Percentiles rank a stretch among this genome's conserved stretches.
phyloP scores from a whole-genome alignment of 2,888 invertebrate genomes.

The Oxytorus armatus region DNA sequence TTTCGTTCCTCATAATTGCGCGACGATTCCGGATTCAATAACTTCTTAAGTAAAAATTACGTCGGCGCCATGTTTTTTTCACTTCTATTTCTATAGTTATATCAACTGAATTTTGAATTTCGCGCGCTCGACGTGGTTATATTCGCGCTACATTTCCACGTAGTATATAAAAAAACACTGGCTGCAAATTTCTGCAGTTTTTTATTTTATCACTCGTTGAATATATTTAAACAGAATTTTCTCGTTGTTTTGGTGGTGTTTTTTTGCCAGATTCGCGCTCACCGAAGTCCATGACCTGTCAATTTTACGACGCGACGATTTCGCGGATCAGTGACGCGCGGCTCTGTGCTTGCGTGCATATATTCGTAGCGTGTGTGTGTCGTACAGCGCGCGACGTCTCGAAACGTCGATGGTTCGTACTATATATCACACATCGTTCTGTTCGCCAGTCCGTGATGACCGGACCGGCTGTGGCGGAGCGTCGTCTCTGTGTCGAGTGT shows the following conservation, averaged over 20 bases:
- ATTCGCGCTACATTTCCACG: neutral
- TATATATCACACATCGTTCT: constrained; percentile 18
- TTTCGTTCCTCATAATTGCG: neutral
- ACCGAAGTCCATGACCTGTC: constrained; percentile 35
- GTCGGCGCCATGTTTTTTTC: neutral
- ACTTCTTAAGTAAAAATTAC: neutral
- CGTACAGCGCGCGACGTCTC: constrained; percentile 14
- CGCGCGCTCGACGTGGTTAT: neutral
- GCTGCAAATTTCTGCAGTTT: too few relatives aligned
- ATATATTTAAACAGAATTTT: neutral
- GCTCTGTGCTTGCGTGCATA: constrained; percentile 2
- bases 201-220: too few relatives aligned
- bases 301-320: constrained; percentile 39
- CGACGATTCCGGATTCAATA: neutral
- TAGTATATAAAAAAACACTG: too few relatives aligned
- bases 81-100: neutral
- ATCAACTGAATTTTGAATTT: constrained; percentile 9
- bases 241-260: neutral
- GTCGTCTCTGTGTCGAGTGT: neutral
- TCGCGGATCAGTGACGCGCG: constrained; percentile 5
- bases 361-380: neutral
- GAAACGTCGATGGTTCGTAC: constrained; percentile 9
- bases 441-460: constrained; percentile 11
- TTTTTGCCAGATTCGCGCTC: neutral
- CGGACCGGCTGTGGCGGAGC: neutral